Evolutionary conservation across 2,113 vertebrate genomes (phyloP), one percentile per base, ranked within the genome.

Genomic region (Aramus guarauna): DNA sequence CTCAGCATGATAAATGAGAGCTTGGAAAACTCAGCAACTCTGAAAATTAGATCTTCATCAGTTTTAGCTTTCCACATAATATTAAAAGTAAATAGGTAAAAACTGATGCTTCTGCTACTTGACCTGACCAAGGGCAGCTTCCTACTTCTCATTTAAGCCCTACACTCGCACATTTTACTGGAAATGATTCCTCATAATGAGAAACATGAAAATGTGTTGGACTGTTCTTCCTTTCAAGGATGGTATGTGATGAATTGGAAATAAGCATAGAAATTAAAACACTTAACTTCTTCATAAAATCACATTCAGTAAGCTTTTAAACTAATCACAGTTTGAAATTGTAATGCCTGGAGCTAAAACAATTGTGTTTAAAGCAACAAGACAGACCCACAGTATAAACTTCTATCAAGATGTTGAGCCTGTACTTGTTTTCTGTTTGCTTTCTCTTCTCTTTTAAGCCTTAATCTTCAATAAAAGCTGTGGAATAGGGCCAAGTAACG

Each of bases 321-420:
- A 94, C 52, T 95, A 85, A 90, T 94, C 85, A 90, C 60, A 88
- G 63, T 88, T 94, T 23, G 34, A 81, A 93, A 91, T 11, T 50
- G 41, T 73, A 82, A 91, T 62, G 80, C 88, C 89, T 82, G 80
- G 41, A 96, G 92, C 92, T 94, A 85, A 94, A 87, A 27, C 48
- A 72, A 60, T 76, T 88, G 77, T 82, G 58, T 82, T 95, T 87
- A 92, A 91, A 91, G 86, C 84, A 94, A 85, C 39, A 87, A 84
- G 58, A 37, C 86, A 94, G 84, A 82, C 48, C 9, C 21, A 45
- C 53, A 85, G 43, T 66, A 45, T 58, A 89, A 94, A 82, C 36
- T 53, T 85, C 64, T 58, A 58, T 75, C 41, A 73, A 75, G 62
- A 75, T 75, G 47, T 66, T 85, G 73, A 92, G 77, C 48, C 80